These are phyloP conservation scores for Odontomachus brunneus DNA, from an alignment of 1,140 invertebrate species.

Conservation along the genomic window DNA sequence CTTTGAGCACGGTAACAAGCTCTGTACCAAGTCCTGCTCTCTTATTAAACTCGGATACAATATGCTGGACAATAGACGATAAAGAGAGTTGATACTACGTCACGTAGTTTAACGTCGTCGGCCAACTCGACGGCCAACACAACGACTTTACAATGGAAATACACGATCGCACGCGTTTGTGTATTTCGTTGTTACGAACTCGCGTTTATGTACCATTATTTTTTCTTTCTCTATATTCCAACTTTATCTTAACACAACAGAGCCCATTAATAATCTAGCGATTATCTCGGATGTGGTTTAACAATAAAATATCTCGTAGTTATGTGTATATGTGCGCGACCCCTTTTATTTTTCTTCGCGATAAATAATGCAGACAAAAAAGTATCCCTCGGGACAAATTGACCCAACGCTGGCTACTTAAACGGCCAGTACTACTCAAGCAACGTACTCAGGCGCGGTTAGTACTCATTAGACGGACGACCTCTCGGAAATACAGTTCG, in stretches of 20 bases:
- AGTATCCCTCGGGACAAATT: background rate
- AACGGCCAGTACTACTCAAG: background rate
- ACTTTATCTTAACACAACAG: background rate
- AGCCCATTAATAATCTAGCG: no score
- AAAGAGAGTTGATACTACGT: conserved; percentile 55
- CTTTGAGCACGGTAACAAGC: background rate
- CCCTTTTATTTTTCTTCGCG: background rate
- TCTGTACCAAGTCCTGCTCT: background rate
- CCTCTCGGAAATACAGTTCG: background rate
- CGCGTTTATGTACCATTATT: background rate
- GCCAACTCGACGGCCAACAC: conserved; percentile 6
- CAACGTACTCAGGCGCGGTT: background rate
- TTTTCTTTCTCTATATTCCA: background rate
- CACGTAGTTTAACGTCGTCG: conserved; percentile 28
- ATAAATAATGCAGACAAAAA: background rate
- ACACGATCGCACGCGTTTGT: background rate
- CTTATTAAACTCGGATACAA: background rate
- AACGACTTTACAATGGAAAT: conserved; percentile 13
- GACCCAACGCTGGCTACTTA: background rate
- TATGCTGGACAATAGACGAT: conserved; percentile 56
- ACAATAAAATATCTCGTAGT: no score
- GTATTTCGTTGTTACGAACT: background rate
- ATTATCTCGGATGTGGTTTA: no score
- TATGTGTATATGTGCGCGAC: no score
- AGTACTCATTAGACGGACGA: background rate